A percentile compares a stretch with the other conserved stretches of the same genome.
Conservation (phyloP, 2,797 vertebrate genomes). For the Crenuchus spilurus region DNA sequence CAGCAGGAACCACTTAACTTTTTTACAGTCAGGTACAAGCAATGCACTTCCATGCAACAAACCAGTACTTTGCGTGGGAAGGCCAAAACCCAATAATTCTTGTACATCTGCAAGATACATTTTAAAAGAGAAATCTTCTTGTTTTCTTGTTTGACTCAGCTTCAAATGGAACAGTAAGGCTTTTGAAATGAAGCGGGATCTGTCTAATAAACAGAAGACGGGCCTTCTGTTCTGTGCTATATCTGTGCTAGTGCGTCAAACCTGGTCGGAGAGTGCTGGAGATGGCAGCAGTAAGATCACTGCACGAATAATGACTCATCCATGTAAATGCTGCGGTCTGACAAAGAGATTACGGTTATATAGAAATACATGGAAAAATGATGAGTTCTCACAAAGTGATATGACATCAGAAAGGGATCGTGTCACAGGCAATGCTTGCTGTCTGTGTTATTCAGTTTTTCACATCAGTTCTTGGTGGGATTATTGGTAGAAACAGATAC, state of each 20-base stretch:
- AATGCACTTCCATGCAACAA: not conserved
- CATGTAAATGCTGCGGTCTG: not conserved
- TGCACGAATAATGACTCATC: constrained; percentile 9
- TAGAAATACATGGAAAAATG: not conserved
- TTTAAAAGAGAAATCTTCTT: constrained; percentile 6
- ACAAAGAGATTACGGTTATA: not conserved
- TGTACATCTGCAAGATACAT: constrained; percentile 11
- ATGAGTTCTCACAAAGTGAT: not conserved
- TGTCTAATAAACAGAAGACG: not conserved
- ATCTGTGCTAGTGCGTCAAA: constrained; percentile 28
- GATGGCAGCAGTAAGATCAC: constrained; percentile 13
- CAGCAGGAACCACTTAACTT: constrained; percentile 8
- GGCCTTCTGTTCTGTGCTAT: constrained; percentile 18
- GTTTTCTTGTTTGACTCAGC: constrained; percentile 3
- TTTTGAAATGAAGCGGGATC: constrained; percentile 21
- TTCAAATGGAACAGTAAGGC: constrained; percentile 5
- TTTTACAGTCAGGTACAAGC: constrained; percentile 9
- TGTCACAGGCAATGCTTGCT: too few species aligned
- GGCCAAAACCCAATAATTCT: constrained; percentile 14
- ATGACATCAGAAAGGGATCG: not conserved
- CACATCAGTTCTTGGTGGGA: too few species aligned
- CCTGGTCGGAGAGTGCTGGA: constrained; percentile 20
- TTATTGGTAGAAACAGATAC: too few species aligned
- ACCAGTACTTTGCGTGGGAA: constrained; percentile 5
- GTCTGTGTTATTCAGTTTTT: too few species aligned